Conservation (phyloP, 2,888 invertebrate species). For the Vandiemenella viatica region DNA sequence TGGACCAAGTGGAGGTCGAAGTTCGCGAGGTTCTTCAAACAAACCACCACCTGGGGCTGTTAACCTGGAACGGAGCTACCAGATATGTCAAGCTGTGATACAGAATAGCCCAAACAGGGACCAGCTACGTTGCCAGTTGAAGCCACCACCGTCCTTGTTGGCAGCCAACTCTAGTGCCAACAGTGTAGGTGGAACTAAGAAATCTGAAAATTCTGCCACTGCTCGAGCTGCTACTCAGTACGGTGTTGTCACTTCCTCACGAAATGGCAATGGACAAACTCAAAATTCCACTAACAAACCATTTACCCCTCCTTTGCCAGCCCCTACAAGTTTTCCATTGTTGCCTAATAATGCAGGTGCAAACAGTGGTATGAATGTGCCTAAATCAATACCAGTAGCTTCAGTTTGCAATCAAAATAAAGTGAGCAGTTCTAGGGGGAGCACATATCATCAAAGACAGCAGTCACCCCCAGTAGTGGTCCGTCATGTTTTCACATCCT, state of each 20-base stretch:
- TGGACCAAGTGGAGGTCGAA: constrained; percentile 9
- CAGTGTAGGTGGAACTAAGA: constrained; percentile 23
- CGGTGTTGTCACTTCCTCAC: constrained; percentile 28
- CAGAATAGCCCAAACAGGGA: constrained; percentile 86
- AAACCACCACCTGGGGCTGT: constrained; percentile 80
- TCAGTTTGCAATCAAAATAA: constrained; percentile 4
- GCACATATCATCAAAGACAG: constrained; percentile 28
- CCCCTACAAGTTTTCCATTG: constrained; percentile 20
- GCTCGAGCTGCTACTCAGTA: constrained; percentile 29
- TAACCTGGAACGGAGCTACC: constrained; percentile 85
- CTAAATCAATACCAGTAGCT: constrained; percentile 27
- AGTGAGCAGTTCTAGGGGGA: constrained; percentile 17
- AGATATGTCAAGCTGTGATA: constrained; percentile 71
- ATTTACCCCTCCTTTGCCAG: constrained; percentile 28
- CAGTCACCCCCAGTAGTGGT: constrained; percentile 46
- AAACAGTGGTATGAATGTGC: constrained; percentile 8
- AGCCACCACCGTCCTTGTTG: constrained; percentile 68
- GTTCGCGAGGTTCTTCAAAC: constrained; percentile 30
- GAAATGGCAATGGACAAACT: constrained; percentile 16
- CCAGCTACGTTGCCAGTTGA: constrained; percentile 67
- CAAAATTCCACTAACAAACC: constrained; percentile 15
- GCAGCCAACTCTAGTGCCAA: constrained; percentile 20
- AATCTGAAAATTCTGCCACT: constrained; percentile 22
- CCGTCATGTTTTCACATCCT: constrained; percentile 40
- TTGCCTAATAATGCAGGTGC: constrained; percentile 3